Conservation (phyloP, 2,888 invertebrate species). For the Pterostichus madidus region DNA sequence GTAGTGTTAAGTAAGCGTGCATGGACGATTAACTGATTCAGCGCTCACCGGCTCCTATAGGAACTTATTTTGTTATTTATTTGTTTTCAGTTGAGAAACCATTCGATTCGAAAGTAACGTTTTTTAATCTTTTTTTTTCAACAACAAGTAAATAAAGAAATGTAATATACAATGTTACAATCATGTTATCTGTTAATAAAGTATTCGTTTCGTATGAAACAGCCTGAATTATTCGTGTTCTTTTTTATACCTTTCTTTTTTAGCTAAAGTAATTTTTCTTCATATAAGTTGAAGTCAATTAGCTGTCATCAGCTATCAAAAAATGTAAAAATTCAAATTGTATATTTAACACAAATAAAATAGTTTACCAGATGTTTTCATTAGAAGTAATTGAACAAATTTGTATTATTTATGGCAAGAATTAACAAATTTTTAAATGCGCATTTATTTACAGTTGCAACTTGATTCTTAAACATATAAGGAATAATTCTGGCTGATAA, state of each 20-base stretch:
- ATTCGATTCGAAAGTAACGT: constrained; percentile 60
- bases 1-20: constrained; percentile 57
- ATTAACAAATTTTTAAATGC: no score
- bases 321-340: no score
- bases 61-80: constrained; percentile 64
- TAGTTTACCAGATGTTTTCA: no score
- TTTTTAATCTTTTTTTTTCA: constrained; percentile 48
- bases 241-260: constrained; percentile 17
- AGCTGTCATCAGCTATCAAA: no score
- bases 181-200: constrained; percentile 67
- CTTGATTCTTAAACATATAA: no score
- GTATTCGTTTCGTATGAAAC: constrained; percentile 67
- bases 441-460: no score
- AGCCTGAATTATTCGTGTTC: constrained; percentile 50
- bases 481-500: no score
- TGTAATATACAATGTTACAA: constrained; percentile 67
- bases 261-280: no score
- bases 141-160: constrained; percentile 56
- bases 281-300: no score
- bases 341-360: no score
- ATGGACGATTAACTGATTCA: constrained; percentile 56
- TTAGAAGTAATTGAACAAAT: no score
- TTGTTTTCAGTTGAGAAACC: constrained; percentile 57
- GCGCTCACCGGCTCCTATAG: constrained; percentile 65
- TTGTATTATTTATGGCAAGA: no score